Evolutionary conservation across 2,888 invertebrate species (phyloP).

Genomic region (Trichacis sp.): DNA sequence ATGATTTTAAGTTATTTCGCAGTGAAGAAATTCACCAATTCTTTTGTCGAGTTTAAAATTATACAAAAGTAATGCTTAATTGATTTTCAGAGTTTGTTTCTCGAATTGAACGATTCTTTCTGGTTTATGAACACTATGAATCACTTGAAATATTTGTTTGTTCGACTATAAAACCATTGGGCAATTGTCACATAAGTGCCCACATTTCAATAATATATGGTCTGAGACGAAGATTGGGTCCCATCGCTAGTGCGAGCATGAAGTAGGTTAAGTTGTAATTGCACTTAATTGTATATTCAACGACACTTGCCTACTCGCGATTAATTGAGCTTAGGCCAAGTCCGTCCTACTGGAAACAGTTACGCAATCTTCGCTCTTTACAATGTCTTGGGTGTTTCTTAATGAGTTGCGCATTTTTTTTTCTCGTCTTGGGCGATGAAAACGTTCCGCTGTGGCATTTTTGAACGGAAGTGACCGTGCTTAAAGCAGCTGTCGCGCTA

Average conservation of each 20-base stretch:
- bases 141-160: constrained; percentile 52
- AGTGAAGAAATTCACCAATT: no score
- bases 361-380: constrained; percentile 30
- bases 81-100: no score
- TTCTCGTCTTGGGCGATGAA: no score
- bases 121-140: no score
- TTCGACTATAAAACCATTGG: constrained; percentile 46
- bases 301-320: constrained; percentile 58
- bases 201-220: constrained; percentile 15
- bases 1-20: no score
- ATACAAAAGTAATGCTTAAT: no score
- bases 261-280: constrained; percentile 64
- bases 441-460: no score
- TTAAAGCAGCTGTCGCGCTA: no score
- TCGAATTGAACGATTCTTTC: no score
- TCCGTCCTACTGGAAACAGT: constrained; percentile 37
- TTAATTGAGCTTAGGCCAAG: constrained; percentile 50
- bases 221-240: constrained; percentile 1
- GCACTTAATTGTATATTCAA: constrained; percentile 62
- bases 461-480: no score
- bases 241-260: constrained; percentile 28
- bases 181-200: constrained; percentile 49
- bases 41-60: no score
- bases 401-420: neutral
- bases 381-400: neutral